Evolutionary conservation across 2,888 invertebrate species (phyloP), one percentile per base, ranked within the genome.

Genomic region (Himalopsyche anomala): DNA sequence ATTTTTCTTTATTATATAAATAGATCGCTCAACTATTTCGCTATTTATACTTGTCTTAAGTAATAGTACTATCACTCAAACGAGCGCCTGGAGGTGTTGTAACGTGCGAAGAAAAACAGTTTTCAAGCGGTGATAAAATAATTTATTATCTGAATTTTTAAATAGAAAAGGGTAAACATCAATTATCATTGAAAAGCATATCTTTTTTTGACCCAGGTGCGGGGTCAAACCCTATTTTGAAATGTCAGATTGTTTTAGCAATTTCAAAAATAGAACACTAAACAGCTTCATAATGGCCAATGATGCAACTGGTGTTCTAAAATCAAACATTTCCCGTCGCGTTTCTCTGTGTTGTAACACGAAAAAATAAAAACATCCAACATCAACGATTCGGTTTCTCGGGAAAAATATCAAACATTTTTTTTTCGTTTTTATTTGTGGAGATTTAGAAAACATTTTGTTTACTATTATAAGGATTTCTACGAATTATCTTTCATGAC

Each of bases 221-320:
- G 74, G 74, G 74, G 74, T 74, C 36, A 74, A 36, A 19, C 74
- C 74, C 74, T 38, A 74, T 74, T 74, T 74, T 74, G 38, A 74
- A 74, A 74, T 74, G 15, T 74, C 74, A 74, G 28, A 74, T 74
- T 56, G 28, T 83, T 83, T 83, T 83, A 83, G 83, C n/a, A 45
- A 74, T 69, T 83, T 83, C 69, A 69, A 4, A 84, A 84, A 84
- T 84, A 84, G 84, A 79, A 79, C 79, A 38, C 45, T 83, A 83
- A 80, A 69, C 84, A 28, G 54, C 54, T 79, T 84, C 54, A 54
- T 79, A 79, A 84, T 79, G 80, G 84, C 62, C 55, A 55, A 82
- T 87, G 87, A 87, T 85, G 87, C 87, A 87, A 85, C 83, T 54
- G 15, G 54, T 82, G 17, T 84, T 87, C 87, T 85, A 87, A 87